phyloP scores from a whole-genome alignment of 2,888 invertebrate genomes.

The Xanthia togata region DNA sequence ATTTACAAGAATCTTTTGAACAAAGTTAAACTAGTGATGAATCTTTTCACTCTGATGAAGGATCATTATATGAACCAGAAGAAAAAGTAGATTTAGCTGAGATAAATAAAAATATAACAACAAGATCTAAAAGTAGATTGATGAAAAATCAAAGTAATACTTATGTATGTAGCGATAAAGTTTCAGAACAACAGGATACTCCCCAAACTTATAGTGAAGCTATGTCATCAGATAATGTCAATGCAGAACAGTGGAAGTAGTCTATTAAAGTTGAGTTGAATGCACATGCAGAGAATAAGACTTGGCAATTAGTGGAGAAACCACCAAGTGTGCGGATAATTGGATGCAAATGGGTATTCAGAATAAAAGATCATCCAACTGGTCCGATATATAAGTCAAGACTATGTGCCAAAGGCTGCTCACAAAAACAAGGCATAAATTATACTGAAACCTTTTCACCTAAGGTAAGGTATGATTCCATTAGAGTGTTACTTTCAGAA shows the following conservation, averaged over 20 bases:
- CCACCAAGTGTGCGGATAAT: not conserved
- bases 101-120: not conserved
- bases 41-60: too few relatives aligned
- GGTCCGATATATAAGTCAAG: not conserved
- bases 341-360: too few relatives aligned
- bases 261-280: not conserved
- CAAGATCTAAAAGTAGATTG: not conserved
- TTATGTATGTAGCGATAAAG: not conserved
- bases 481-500: not conserved
- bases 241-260: not conserved
- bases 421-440: not conserved
- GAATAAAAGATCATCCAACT: not conserved
- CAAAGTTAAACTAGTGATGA: not conserved
- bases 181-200: not conserved
- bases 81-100: too few relatives aligned
- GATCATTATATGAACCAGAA: too few relatives aligned
- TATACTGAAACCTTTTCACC: not conserved
- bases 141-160: not conserved
- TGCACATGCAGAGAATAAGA: not conserved
- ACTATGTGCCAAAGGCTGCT: not conserved
- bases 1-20: not conserved
- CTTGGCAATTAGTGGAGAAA: not conserved
- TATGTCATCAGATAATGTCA: not conserved
- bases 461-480: too few relatives aligned
- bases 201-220: not conserved